Base-by-base conservation (phyloP, 1,140 invertebrate genomes). In the Oryctes rhinoceros region DNA sequence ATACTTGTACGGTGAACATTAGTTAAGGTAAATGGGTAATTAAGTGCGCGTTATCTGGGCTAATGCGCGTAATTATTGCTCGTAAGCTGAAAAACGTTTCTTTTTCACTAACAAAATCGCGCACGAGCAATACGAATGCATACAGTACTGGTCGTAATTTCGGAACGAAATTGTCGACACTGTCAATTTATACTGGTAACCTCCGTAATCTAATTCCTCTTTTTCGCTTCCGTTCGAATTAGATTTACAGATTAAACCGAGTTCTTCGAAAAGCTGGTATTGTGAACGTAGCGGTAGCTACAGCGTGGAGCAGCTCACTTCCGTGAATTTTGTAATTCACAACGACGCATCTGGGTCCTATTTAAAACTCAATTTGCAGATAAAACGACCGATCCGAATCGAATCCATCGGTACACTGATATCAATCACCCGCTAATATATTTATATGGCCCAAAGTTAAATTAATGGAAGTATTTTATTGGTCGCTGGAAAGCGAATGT, bases 1-100 rank as follows among this genome's bases (percentile, higher is more conserved):
- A 59, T 59, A 59, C 53, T 13, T 59, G 53, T 4, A 18, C 15
- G 4, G 5, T 18, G 6, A 59, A 59, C 53, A 15, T n/a, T 59
- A 59, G 39, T 10, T 44, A 44, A 44, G 39, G 39, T 44, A 44
- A 44, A 59, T 59, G 53, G 53, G 53, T 59, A 59, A 59, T 59
- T 59, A 59, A 13, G 53, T n/a, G 53, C 53, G 53, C 53, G 53
- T 59, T 59, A 59, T 59, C 53, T 59, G 53, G 53, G 53, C 53
- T 59, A 59, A 59, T 59, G 13, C 3, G 13, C n/a, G n/a, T 59
- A 59, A 59, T 59, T 59, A 59, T 15, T 59, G 53, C 53, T 59
- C 18, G 53, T 59, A 18, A 59, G 53, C 53, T 59, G 20, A 18
- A 59, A 53, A 15, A 59, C 39, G 9, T 44, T 44, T 10, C 39